Evolutionary conservation across 2,113 vertebrate species (phyloP), one percentile per base, ranked within the genome.

Genomic region (Procavia capensis): DNA sequence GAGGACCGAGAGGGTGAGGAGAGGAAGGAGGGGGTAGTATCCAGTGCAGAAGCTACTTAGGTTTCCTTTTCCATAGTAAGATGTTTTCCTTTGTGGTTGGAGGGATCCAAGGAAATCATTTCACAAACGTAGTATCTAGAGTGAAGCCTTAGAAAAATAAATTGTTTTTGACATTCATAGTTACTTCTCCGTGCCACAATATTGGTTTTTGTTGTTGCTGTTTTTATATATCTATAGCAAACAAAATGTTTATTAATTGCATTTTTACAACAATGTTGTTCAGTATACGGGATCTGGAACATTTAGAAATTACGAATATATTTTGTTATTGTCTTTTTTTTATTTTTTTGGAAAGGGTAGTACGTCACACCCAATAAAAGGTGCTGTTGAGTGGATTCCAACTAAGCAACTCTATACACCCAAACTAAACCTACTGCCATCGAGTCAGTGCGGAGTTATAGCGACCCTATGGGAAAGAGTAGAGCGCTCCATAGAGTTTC

Each of bases 311-410:
- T 80, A 31, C 1, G 79, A 43, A 36, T n/a, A 27, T 50, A 50
- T 68, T 88, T 87, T 79, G n/a, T 25, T 45, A 54, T 63, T 29
- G 8, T 63, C 70, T 84, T 47, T 47, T 41, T 19, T 41, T 89
- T 91, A n/a, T n/a, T 31, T 84, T 87, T 96, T 95, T 54, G 34
- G 34, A 87, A 93, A 86, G 9, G 45, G 6, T 64, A 70, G n/a
- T 57, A 45, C 36, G 3, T 22, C 11, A 61, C 36, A 81, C 10
- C 76, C 59, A 59, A 84, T 50, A 83, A 90, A 41, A 57, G 50
- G 3, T 54, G 50, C 50, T 54, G 50, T 54, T 54, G 50, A 54
- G 50, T 54, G 50, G 11, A 54, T 54, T 54, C 50, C 50, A 54
- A 54, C 50, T 54, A n/a, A n/a, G n/a, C n/a, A n/a, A n/a, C n/a